These are phyloP conservation scores for Chlamydotis undulata DNA, from an alignment of 2,113 vertebrate genomes.

Conservation along the genomic window DNA sequence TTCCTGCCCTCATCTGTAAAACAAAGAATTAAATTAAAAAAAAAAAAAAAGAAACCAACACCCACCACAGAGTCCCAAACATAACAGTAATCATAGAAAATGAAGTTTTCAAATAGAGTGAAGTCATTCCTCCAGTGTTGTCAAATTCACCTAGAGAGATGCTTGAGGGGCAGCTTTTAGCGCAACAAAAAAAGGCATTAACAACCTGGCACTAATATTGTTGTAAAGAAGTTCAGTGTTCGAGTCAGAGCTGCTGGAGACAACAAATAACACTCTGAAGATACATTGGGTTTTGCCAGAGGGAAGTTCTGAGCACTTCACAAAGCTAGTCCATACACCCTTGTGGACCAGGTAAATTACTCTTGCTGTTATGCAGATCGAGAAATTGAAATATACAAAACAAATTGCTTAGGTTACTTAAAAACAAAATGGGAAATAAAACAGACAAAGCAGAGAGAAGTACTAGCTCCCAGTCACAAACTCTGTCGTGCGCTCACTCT, in stretches of 20 bases:
- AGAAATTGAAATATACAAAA: neutral
- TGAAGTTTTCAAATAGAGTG: conserved; percentile 14
- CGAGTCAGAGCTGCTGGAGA: neutral
- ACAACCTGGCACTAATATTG: neutral
- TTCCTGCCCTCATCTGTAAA: conserved; percentile 99
- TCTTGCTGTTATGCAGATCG: neutral
- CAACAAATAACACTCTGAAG: neutral
- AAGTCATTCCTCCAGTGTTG: neutral
- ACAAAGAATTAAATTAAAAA: conserved; percentile 96
- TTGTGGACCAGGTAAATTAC: neutral
- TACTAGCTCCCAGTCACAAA: neutral
- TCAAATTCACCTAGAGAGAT: neutral
- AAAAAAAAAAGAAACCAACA: conserved; percentile 71
- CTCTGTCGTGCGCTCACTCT: neutral
- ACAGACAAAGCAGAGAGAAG: neutral
- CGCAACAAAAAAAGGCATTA: conserved; percentile 13
- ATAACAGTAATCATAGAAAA: conserved; percentile 63
- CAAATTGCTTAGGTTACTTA: neutral
- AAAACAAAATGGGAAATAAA: neutral
- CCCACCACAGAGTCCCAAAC: conserved; percentile 62
- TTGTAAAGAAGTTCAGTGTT: neutral
- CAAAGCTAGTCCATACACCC: neutral
- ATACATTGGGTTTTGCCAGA: neutral
- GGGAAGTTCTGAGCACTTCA: neutral
- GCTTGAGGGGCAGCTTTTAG: neutral